These are phyloP conservation scores for Hypotaenidia philippensis DNA, from an alignment of 2,797 vertebrate species.

Conservation along the genomic window DNA sequence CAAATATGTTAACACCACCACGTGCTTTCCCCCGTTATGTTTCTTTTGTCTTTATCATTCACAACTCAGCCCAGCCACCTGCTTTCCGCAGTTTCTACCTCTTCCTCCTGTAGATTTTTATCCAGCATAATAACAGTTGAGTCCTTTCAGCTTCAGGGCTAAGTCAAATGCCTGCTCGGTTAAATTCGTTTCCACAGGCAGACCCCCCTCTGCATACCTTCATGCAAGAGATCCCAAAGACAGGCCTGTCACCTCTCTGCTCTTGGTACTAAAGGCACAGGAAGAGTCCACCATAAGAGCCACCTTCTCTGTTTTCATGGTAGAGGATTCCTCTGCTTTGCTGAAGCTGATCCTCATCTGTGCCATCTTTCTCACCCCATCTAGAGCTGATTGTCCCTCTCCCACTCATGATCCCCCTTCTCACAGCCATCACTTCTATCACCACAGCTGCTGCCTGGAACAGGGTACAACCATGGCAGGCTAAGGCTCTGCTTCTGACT, in stretches of 20 bases:
- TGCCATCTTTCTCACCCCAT: background rate
- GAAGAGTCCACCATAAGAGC: fast-evolving
- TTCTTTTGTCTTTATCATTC: background rate
- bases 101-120: background rate
- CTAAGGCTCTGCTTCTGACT: background rate
- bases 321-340: background rate
- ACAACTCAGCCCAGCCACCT: background rate
- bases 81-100: background rate
- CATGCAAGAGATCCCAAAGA: background rate
- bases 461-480: fast-evolving
- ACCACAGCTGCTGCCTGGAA: fast-evolving
- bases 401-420: background rate
- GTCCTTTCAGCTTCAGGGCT: background rate
- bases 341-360: background rate
- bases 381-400: background rate
- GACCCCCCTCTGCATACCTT: fast-evolving
- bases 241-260: background rate
- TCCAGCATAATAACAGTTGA: background rate
- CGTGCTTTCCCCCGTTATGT: fast-evolving
- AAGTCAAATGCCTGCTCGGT: background rate
- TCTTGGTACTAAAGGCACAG: background rate
- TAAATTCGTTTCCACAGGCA: background rate
- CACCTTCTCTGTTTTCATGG: background rate
- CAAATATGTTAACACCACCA: fast-evolving
- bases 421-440: background rate